Percentiles rank a stretch among this genome's conserved stretches.
Conservation (phyloP, 2,113 vertebrate genomes). For the Forbesichthys agassizii region DNA sequence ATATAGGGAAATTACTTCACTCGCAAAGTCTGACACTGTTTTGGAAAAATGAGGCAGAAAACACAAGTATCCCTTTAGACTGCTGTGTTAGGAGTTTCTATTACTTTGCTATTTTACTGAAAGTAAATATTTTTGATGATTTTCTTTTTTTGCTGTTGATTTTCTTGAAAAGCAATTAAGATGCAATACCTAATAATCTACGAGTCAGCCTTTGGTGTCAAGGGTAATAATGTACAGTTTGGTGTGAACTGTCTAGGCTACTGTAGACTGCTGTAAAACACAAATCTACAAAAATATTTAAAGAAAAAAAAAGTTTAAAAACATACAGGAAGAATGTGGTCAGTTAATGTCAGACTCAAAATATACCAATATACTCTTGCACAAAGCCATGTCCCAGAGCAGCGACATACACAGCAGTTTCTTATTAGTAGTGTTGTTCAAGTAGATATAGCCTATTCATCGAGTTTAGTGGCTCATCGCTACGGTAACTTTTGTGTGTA, state of each 20-base stretch:
- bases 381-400: constrained; percentile 50
- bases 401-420: constrained; percentile 40
- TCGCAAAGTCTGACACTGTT: constrained; percentile 68
- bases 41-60: constrained; percentile 42
- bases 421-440: constrained; percentile 27
- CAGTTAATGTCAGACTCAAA: constrained; percentile 31
- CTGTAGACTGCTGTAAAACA: constrained; percentile 59
- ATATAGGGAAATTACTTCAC: constrained; percentile 67
- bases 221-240: constrained; percentile 58
- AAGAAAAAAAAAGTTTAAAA: constrained; percentile 8
- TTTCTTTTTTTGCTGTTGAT: constrained; percentile 25
- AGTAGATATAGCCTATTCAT: constrained; percentile 34
- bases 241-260: constrained; percentile 45
- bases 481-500: constrained; percentile 11
- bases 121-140: constrained; percentile 49
- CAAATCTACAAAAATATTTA: constrained; percentile 20
- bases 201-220: constrained; percentile 57
- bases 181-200: constrained; percentile 77
- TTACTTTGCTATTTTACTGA: constrained; percentile 50
- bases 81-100: constrained; percentile 42
- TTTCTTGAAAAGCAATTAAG: constrained; percentile 70
- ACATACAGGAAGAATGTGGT: constrained; percentile 52
- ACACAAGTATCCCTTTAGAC: constrained; percentile 71
- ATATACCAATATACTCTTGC: constrained; percentile 57
- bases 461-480: constrained; percentile 43